A percentile compares a stretch with the other conserved stretches of the same genome.
phyloP scores from a whole-genome alignment of 2,113 vertebrate species.

The Nibea coibor region DNA sequence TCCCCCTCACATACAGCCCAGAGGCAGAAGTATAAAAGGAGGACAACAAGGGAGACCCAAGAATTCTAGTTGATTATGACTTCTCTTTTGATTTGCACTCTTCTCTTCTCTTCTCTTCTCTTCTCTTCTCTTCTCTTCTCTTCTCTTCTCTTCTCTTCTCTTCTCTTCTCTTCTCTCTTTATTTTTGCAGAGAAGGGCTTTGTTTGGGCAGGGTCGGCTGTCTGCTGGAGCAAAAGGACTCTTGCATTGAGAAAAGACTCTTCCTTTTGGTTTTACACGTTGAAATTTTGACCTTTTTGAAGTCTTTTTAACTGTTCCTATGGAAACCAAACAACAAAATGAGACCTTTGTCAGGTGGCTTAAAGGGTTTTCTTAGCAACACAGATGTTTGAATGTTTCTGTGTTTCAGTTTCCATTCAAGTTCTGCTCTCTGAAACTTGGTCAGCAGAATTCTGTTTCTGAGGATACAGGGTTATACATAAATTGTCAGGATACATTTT shows the following conservation, averaged over 20 bases:
- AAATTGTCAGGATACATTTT: conserved; percentile 3
- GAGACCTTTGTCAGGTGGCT: conserved; percentile 52
- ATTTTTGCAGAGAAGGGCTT: conserved; percentile 44
- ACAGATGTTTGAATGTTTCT: conserved; percentile 57
- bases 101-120: not conserved
- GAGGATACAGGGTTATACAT: conserved; percentile 59
- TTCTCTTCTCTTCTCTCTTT: not conserved
- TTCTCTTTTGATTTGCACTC: conserved; percentile 35
- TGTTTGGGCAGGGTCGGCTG: conserved; percentile 24
- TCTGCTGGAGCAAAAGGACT: conserved; percentile 58
- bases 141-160: conserved; percentile 23
- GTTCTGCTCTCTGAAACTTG: conserved; percentile 40
- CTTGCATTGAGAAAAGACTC: conserved; percentile 61
- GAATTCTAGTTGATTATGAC: conserved; percentile 27
- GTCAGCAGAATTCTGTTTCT: conserved; percentile 23
- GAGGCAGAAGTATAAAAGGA: conserved; percentile 5
- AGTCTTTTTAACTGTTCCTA: conserved; percentile 78
- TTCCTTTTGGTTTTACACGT: conserved; percentile 71
- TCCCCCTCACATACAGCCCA: conserved; percentile 43
- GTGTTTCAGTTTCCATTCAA: conserved; percentile 56
- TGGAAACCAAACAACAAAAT: conserved; percentile 73
- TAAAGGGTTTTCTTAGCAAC: conserved; percentile 59
- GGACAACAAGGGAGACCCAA: conserved; percentile 38
- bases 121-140: not conserved
- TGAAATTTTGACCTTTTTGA: conserved; percentile 71